Evolutionary conservation across 1,140 invertebrate species (phyloP), one percentile per base, ranked within the genome.

Genomic region (Lepidurus apus): DNA sequence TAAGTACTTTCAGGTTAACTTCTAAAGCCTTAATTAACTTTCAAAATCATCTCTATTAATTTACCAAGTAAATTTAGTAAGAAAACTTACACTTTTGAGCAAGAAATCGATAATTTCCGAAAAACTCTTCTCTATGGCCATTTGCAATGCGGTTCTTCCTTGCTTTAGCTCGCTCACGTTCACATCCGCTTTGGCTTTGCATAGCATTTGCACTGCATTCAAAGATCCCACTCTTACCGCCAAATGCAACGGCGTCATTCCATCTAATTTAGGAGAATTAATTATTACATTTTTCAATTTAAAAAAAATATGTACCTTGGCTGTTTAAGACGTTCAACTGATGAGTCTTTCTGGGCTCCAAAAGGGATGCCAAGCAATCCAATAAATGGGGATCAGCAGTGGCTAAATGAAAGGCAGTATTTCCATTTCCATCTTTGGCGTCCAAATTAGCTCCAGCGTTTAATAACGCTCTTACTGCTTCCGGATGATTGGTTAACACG

Each of bases 401-500:
- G 21, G 43, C 65, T 43, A 80, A 43, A 43, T 80, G 75, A 7
- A 34, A 42, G 11, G 73, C 43, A 17, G 75, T 77, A 34, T 77
- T 77, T 65, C 79, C 79, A 24, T 74, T 77, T 1, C 24, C 42
- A 65, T 77, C 73, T 42, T 24, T 76, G 6, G 77, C 43, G 13
- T 73, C 34, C 42, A 78, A n/a, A 75, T 74, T 53, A 7, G 88
- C 88, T 9, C 86, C 84, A 73, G 85, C 82, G 26, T 81, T 75
- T 26, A 88, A 78, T 45, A 88, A 81, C 53, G 82, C 84, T 45
- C 82, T 81, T 10, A 87, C 83, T 21, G 84, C 80, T 47, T 86
- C 83, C 0, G 85, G 65, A 47, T 85, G 85, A 81, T 86, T 85
- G 77, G 85, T 83, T 13, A 87, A 79, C 21, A 87, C 86, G 4